A percentile compares a stretch with the other conserved stretches of the same genome.
phyloP scores from a whole-genome alignment of 2,113 vertebrate genomes.

The Varanus salvator region DNA sequence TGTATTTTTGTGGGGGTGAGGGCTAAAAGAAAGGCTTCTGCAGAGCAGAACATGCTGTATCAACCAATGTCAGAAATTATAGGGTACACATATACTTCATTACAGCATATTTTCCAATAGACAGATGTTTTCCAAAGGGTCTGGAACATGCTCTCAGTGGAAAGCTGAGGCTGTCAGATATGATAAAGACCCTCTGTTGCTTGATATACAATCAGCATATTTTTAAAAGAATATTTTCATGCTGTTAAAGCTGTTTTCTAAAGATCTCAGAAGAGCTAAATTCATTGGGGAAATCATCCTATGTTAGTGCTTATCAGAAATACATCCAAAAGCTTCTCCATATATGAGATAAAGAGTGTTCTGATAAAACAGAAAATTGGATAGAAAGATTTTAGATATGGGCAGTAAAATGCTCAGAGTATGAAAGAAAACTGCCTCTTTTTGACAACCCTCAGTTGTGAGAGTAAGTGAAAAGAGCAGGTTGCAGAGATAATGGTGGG shows the following conservation, averaged over 20 bases:
- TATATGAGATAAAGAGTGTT: slow-evolving; percentile 16
- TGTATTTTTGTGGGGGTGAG: neutral
- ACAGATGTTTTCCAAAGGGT: slow-evolving; percentile 35
- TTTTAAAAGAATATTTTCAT: slow-evolving; percentile 22
- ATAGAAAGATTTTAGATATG: slow-evolving; percentile 25
- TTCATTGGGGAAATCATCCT: slow-evolving; percentile 23
- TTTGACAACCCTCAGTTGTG: no score
- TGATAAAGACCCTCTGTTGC: slow-evolving; percentile 47
- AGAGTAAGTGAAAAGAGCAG: neutral
- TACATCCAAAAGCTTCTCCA: slow-evolving; percentile 18
- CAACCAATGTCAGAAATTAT: slow-evolving; percentile 45
- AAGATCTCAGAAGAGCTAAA: neutral
- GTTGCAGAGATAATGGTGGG: no score
- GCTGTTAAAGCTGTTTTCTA: slow-evolving; percentile 9
- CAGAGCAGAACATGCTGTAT: slow-evolving; percentile 14
- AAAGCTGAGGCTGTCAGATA: slow-evolving; percentile 45
- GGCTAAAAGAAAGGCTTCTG: slow-evolving; percentile 16
- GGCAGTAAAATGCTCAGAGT: neutral
- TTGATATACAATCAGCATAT: slow-evolving; percentile 12
- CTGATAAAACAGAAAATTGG: slow-evolving; percentile 1
- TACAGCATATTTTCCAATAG: neutral
- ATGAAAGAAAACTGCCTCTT: neutral
- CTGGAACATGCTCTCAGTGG: slow-evolving; percentile 24
- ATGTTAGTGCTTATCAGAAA: slow-evolving; percentile 1
- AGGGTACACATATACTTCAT: neutral